Conservation (phyloP, 2,797 vertebrate genomes). For the Enteromius thamalakanensis region DNA sequence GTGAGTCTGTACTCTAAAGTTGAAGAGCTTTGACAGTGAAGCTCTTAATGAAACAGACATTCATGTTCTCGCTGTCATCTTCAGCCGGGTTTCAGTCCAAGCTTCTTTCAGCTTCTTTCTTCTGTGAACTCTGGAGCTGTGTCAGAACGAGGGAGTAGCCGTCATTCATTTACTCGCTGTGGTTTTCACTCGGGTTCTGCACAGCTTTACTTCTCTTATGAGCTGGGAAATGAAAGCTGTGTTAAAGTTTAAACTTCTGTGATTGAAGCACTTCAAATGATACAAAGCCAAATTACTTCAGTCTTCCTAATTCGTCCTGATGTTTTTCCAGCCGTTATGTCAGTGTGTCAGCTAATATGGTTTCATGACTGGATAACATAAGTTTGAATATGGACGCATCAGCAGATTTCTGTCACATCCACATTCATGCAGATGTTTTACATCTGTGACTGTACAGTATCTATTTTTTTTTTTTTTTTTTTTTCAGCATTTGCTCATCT, state of each 20-base stretch:
- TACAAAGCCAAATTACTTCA: slow-evolving; percentile 10
- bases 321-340: not conserved
- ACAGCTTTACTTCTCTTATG: not conserved
- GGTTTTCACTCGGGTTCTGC: not conserved
- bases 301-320: not conserved
- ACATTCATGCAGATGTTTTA: not conserved
- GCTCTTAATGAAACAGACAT: slow-evolving; percentile 31
- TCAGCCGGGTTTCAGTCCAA: slow-evolving; percentile 24
- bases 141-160: slow-evolving; percentile 57
- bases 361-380: not conserved
- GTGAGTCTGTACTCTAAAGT: slow-evolving; percentile 25
- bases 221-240: slow-evolving; percentile 80
- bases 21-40: slow-evolving; percentile 19
- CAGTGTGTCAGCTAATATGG: not conserved
- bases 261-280: slow-evolving; percentile 11
- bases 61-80: slow-evolving; percentile 41
- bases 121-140: slow-evolving; percentile 60
- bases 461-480: not conserved
- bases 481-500: not conserved
- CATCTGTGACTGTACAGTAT: not conserved
- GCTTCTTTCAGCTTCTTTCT: slow-evolving; percentile 53
- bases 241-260: slow-evolving; percentile 35
- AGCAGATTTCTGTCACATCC: not conserved
- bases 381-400: not conserved
- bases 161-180: slow-evolving; percentile 64